A percentile compares a stretch with the other conserved stretches of the same genome.
Conservation (phyloP, 2,113 vertebrate genomes). For the Tragelaphus scriptus region DNA sequence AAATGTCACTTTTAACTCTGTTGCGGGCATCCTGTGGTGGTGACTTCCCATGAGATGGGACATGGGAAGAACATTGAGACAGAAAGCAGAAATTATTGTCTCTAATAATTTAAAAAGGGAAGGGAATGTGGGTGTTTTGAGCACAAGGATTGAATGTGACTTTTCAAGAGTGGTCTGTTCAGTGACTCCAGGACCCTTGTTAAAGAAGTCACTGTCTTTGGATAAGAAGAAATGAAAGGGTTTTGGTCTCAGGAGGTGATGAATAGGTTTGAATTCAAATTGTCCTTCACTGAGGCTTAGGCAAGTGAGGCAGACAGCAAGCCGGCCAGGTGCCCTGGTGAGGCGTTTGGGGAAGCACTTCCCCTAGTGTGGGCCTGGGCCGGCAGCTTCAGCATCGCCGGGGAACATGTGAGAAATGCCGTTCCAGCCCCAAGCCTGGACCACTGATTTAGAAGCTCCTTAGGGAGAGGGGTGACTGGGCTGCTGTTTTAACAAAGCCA, state of each 20-base stretch:
- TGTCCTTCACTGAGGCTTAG: background rate
- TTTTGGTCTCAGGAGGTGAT: background rate
- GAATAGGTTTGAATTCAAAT: background rate
- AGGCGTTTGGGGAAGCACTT: too few species aligned
- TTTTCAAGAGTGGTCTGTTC: background rate
- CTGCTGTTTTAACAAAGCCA: background rate
- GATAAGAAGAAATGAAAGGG: background rate
- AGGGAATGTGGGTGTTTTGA: background rate
- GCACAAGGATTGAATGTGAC: background rate
- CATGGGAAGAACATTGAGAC: background rate
- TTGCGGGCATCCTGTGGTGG: background rate
- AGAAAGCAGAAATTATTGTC: too few species aligned
- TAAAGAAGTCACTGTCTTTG: background rate
- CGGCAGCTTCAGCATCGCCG: rapidly evolving
- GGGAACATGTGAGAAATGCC: background rate
- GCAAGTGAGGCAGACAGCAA: background rate
- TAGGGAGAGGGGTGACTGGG: rapidly evolving
- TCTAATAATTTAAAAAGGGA: background rate
- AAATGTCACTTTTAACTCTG: background rate
- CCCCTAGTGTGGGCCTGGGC: too few species aligned
- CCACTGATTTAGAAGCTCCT: background rate
- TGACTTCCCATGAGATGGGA: background rate
- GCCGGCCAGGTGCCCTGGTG: background rate
- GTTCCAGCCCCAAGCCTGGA: too few species aligned
- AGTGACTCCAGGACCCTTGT: background rate